These are phyloP conservation scores for Burhinus oedicnemus DNA, from an alignment of 2,113 vertebrate species.

Conservation along the genomic window DNA sequence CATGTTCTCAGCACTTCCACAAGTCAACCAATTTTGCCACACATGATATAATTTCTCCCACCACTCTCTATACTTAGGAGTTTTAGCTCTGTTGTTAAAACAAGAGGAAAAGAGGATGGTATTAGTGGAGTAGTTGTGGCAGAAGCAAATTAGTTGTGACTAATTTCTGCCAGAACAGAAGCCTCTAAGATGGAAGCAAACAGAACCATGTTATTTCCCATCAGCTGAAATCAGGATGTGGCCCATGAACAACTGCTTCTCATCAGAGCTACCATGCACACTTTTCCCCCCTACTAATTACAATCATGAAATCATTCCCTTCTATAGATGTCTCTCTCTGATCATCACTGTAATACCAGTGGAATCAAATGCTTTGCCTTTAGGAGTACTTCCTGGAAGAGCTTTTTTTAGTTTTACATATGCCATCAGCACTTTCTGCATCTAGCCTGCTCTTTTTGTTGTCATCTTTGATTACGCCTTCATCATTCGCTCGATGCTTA, in stretches of 20 bases:
- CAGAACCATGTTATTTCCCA: not conserved
- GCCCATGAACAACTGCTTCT: not conserved
- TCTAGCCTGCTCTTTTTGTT: slow-evolving; percentile 78
- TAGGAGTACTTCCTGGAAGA: not conserved
- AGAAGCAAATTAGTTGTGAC: not conserved
- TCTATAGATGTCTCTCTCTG: not conserved
- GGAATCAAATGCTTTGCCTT: not conserved
- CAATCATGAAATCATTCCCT: not conserved
- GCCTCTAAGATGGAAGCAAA: not conserved
- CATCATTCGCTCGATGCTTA: slow-evolving; percentile 68
- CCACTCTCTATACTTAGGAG: not conserved
- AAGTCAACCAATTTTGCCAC: not conserved
- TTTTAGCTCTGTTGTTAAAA: not conserved
- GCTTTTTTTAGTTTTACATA: not conserved
- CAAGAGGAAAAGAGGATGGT: not conserved
- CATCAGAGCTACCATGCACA: not conserved
- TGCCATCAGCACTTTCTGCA: not conserved
- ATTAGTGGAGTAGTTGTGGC: not conserved
- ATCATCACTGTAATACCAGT: not conserved
- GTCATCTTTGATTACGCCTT: slow-evolving; percentile 71
- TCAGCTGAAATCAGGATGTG: not conserved
- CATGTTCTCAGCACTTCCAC: not conserved
- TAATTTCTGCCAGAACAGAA: not conserved
- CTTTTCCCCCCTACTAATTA: not conserved
- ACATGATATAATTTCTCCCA: not conserved